Conservation (phyloP, 2,113 vertebrate species). For the Butorides virescens region DNA sequence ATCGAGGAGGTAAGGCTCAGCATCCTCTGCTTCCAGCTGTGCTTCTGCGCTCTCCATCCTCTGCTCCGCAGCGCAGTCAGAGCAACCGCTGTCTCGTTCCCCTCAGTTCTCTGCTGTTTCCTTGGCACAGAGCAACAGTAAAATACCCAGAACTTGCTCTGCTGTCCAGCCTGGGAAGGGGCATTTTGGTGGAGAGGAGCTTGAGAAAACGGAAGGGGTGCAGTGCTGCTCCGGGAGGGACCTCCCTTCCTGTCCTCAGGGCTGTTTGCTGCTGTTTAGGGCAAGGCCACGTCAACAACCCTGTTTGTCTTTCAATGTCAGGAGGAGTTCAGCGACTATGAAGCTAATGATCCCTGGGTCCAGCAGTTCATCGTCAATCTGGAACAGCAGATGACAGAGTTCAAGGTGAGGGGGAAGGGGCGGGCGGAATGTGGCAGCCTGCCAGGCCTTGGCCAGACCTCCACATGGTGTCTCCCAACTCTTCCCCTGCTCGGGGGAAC, state of each 20-base stretch:
- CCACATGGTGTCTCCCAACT: rapidly evolving
- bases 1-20: slow-evolving; percentile 89
- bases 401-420: slow-evolving; percentile 82
- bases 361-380: slow-evolving; percentile 96
- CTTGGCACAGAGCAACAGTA: neutral
- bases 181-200: neutral
- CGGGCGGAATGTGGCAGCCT: neutral
- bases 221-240: neutral
- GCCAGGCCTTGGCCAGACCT: neutral
- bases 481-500: neutral
- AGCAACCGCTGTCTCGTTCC: neutral
- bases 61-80: neutral
- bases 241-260: neutral
- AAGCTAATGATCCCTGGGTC: slow-evolving; percentile 98
- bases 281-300: neutral
- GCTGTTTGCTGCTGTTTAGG: rapidly evolving
- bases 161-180: rapidly evolving
- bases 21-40: neutral
- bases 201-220: rapidly evolving
- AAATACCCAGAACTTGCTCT: neutral
- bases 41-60: neutral
- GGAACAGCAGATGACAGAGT: slow-evolving; percentile 95
- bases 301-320: slow-evolving; percentile 54
- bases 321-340: slow-evolving; percentile 98
- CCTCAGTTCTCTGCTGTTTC: neutral